Evolutionary conservation across 1,140 invertebrate species (phyloP).

Genomic region (Drosophila sulfurigaster): DNA sequence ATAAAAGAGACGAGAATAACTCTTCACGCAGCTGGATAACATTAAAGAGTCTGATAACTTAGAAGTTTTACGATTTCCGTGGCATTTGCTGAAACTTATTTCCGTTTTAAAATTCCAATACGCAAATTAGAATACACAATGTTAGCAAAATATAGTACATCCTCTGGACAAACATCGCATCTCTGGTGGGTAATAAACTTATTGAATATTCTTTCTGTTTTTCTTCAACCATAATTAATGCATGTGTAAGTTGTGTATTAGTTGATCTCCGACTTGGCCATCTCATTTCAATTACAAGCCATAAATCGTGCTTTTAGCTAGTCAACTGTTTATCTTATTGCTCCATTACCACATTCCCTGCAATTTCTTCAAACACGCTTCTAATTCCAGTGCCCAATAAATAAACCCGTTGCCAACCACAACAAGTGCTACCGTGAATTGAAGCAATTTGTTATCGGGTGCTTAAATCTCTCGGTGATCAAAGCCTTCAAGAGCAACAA

Average conservation of each 20-base stretch:
- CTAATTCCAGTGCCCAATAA: constrained; percentile 19
- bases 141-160: neutral
- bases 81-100: neutral
- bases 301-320: constrained; percentile 42
- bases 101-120: neutral
- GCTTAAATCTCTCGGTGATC: constrained; percentile 42
- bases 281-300: constrained; percentile 37
- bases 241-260: constrained; percentile 20
- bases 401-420: constrained; percentile 26
- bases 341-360: constrained; percentile 30
- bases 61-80: neutral
- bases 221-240: constrained; percentile 21
- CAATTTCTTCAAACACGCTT: constrained; percentile 9
- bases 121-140: no score
- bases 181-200: neutral
- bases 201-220: neutral
- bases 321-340: constrained; percentile 48
- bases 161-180: neutral
- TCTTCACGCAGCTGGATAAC: constrained; percentile 21
- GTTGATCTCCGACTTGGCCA: constrained; percentile 29
- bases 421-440: constrained; percentile 46
- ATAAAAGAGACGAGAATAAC: constrained; percentile 28
- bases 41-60: constrained; percentile 6
- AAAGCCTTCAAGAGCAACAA: constrained; percentile 29
- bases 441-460: constrained; percentile 48